Evolutionary conservation across 2,888 invertebrate genomes (phyloP).

Genomic region (Girardia tigrina): DNA sequence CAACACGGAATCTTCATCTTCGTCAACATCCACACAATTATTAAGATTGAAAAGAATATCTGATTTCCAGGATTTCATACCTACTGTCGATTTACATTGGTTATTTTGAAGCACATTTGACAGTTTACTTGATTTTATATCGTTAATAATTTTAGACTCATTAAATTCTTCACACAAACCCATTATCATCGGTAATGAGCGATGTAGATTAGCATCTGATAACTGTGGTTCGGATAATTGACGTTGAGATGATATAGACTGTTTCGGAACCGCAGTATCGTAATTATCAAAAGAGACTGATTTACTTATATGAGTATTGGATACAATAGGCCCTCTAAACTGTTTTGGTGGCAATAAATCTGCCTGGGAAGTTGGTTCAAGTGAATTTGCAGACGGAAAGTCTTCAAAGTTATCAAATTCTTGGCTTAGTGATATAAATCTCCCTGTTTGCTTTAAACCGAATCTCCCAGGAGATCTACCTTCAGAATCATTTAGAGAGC

Average conservation of each 20-base stretch:
- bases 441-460: not conserved
- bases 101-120: not conserved
- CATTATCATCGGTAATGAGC: not conserved
- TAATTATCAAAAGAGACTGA: conserved; percentile 5
- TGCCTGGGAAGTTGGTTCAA: not conserved
- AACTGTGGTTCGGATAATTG: not conserved
- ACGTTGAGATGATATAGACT: not conserved
- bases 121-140: not conserved
- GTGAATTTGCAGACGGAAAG: too few relatives aligned
- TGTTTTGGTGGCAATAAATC: conserved; percentile 10
- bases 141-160: not conserved
- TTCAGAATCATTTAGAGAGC: not conserved
- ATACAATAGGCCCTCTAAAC: not conserved
- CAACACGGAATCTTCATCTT: not conserved
- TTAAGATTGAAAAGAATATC: conserved; percentile 19
- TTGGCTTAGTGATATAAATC: conserved; percentile 5
- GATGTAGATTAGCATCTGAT: not conserved
- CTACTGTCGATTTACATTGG: not conserved
- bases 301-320: not conserved
- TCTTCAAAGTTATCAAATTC: not conserved
- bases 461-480: not conserved
- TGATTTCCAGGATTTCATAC: conserved; percentile 4
- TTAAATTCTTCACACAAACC: not conserved
- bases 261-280: not conserved
- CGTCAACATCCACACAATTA: not conserved